phyloP scores from a whole-genome alignment of 1,140 invertebrate species.

The Leguminivora glycinivorella region DNA sequence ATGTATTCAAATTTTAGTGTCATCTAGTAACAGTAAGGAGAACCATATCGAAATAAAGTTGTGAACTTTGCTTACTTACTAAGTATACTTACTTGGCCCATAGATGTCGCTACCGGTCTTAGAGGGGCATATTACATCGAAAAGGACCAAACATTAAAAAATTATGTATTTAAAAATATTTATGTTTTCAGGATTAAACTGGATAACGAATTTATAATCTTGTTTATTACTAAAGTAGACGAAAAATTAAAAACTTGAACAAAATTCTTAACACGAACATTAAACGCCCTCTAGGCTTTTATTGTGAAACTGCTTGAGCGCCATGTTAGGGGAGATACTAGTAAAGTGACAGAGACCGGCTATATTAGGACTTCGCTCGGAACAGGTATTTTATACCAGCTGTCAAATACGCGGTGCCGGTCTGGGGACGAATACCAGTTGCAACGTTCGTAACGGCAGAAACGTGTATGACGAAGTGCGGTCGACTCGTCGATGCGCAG shows the following conservation, averaged over 20 bases:
- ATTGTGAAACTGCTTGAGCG: conserved; percentile 28
- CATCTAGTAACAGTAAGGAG: not conserved
- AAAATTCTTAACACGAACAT: conserved; percentile 31
- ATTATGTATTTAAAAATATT: not conserved
- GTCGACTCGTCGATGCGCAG: conserved; percentile 76
- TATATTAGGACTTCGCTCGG: conserved; percentile 52
- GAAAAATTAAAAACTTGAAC: not conserved
- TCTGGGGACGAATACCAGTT: conserved; percentile 33
- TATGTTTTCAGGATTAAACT: not conserved
- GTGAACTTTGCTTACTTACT: not conserved
- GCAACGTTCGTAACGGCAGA: conserved; percentile 50
- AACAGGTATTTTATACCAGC: conserved; percentile 64
- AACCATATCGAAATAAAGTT: not conserved
- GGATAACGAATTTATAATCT: not conserved
- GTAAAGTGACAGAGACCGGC: conserved; percentile 43
- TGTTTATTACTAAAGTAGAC: not conserved
- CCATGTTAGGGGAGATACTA: not conserved
- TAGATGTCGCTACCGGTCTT: conserved; percentile 8
- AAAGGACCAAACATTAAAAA: not conserved
- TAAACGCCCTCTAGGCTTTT: conserved; percentile 38
- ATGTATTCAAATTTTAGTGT: not conserved
- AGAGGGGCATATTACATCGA: not conserved
- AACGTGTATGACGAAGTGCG: conserved; percentile 78
- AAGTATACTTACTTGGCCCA: not conserved
- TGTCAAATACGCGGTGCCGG: conserved; percentile 38